Evolutionary conservation across 2,888 invertebrate genomes (phyloP), one percentile per base, ranked within the genome.

Genomic region (Sphaerophoria taeniata): DNA sequence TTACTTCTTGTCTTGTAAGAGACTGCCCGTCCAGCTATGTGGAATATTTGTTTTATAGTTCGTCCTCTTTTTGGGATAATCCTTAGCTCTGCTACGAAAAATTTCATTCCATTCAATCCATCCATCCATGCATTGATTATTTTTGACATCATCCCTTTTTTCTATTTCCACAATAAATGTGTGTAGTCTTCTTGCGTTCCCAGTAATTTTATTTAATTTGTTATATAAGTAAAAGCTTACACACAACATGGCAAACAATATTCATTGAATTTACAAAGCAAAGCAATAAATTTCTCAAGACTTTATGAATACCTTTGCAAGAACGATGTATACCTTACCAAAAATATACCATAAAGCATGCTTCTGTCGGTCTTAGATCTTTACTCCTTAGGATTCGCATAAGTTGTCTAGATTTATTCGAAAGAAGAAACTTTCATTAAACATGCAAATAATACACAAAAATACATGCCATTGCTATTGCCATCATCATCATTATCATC

Each of bases 51-150:
- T 16, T 60, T 9, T 24, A 43, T 24, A 53, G 53, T 67, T 39
- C 53, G 31, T 49, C 31, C 47, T 69, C 67, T 69, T 61, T 69
- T 24, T 12, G 34, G 49, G 63, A 70, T 69, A 49, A 69, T 77
- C 43, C 61, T 67, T 1, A 56, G 16, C 45, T 73, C 53, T 43
- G 4, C 7, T 36, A 31, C 36, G 6, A 69, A 53, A 33, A 12
- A 45, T 45, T 12, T 51, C 56, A 39, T 67, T 24, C 39, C 39
- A 53, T 43, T 43, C 43, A 51, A 9, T 49, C 56, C 51, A 47
- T 16, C 36, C 51, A 53, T 67, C 36, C 65, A 65, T 65, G 51
- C 53, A 77, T 72, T 77, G 82, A 73, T 83, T 83, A 33, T 60
- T 70, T 72, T 63, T 61, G 45, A 34, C 58, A 58, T 49, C 24